Evolutionary conservation across 92 coral and sea anemone genomes (phyloP).

Genomic region (Palythoa heliodiscus): DNA sequence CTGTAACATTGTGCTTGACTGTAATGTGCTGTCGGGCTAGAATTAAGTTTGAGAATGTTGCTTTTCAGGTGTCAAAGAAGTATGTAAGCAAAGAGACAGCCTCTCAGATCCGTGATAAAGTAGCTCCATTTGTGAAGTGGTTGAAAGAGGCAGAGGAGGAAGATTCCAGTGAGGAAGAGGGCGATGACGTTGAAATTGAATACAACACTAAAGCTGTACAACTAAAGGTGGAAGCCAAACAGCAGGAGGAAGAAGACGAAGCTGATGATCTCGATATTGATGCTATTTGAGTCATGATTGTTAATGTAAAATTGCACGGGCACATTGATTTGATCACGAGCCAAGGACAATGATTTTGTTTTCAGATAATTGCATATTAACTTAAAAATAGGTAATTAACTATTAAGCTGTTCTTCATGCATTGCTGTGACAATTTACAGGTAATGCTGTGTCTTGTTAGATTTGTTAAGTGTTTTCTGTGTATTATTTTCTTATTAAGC

Average conservation of each 20-base stretch:
- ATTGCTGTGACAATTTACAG: no score
- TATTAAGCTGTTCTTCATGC: not conserved
- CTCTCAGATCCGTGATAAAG: constrained; percentile 90
- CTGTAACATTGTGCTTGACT: not conserved
- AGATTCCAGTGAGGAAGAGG: constrained; percentile 86
- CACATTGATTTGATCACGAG: not conserved
- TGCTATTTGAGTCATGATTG: constrained; percentile 64
- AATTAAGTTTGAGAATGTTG: not conserved
- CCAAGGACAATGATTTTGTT: not conserved
- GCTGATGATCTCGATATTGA: constrained; percentile 93
- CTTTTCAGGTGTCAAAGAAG: constrained; percentile 86
- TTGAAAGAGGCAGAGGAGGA: constrained; percentile 98
- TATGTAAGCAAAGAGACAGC: constrained; percentile 88
- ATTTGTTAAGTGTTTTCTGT: not conserved
- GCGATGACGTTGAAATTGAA: constrained; percentile 84
- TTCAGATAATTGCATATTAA: no score
- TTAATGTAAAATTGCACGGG: not conserved
- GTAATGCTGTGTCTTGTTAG: not conserved
- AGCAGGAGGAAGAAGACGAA: constrained; percentile 51
- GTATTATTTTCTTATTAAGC: not conserved
- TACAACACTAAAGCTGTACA: constrained; percentile 87
- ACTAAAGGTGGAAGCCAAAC: constrained; percentile 58
- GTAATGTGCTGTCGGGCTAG: not conserved
- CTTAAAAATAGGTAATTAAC: not conserved
- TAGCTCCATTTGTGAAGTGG: constrained; percentile 92